These are phyloP conservation scores for Nansenia antarctica DNA, from an alignment of 2,113 vertebrate genomes.

Conservation along the genomic window DNA sequence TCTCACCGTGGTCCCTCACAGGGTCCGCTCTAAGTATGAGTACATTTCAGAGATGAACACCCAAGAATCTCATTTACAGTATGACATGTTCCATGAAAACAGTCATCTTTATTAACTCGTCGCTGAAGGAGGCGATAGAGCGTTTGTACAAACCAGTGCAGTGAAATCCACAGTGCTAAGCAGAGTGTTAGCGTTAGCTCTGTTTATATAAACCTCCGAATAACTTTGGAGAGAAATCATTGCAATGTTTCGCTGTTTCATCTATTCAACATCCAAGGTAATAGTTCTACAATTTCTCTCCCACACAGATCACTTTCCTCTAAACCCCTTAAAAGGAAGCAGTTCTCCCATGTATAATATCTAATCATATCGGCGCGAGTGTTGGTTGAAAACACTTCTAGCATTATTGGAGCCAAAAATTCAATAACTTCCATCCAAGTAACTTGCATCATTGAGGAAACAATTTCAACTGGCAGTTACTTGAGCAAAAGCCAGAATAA, in stretches of 20 bases:
- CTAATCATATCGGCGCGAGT: conserved; percentile 71
- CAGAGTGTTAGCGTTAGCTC: conserved; percentile 18
- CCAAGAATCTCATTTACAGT: conserved; percentile 25
- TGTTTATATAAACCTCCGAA: conserved; percentile 30
- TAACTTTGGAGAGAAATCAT: not conserved
- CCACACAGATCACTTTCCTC: conserved; percentile 47
- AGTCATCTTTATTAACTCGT: conserved; percentile 22
- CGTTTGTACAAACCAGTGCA: not conserved
- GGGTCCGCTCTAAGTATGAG: conserved; percentile 39
- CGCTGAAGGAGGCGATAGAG: conserved; percentile 9
- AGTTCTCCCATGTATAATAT: conserved; percentile 69
- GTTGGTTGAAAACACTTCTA: conserved; percentile 63
- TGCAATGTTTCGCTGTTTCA: conserved; percentile 11
- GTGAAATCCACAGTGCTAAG: not conserved
- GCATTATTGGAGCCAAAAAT: conserved; percentile 74
- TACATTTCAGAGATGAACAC: conserved; percentile 48
- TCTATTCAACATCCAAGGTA: conserved; percentile 45
- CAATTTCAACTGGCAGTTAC: conserved; percentile 50
- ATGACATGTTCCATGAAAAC: conserved; percentile 13
- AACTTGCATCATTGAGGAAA: conserved; percentile 67
- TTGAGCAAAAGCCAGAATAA: conserved; percentile 38
- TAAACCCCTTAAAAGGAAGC: conserved; percentile 48
- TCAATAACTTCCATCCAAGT: conserved; percentile 73
- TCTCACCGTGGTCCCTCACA: conserved; percentile 6
- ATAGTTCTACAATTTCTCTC: conserved; percentile 57